A percentile compares a stretch with the other conserved stretches of the same genome.
phyloP scores from a whole-genome alignment of 2,888 invertebrate genomes.

The Steinernema carpocapsae region DNA sequence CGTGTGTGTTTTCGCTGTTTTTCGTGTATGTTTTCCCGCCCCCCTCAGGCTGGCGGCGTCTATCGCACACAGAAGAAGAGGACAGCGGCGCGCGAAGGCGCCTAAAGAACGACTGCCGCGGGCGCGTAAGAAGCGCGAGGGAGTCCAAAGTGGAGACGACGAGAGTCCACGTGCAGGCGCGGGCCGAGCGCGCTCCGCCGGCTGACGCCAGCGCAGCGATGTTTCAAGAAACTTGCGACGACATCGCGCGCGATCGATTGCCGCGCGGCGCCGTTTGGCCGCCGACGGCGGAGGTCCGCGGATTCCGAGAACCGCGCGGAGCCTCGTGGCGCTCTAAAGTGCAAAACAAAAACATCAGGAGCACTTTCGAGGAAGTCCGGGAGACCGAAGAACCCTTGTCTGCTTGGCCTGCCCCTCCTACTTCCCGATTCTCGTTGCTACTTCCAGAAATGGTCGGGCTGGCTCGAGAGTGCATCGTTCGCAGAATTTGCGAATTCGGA shows the following conservation, averaged over 20 bases:
- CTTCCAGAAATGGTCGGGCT: constrained; percentile 16
- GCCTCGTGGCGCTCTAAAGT: background rate
- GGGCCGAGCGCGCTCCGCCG: background rate
- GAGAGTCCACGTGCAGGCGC: constrained; percentile 35
- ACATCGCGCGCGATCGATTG: constrained; percentile 27
- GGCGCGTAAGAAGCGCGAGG: background rate
- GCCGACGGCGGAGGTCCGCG: background rate
- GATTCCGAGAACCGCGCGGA: background rate
- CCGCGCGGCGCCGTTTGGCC: background rate
- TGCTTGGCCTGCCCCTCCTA: background rate
- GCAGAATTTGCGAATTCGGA: background rate
- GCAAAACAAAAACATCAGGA: constrained; percentile 16
- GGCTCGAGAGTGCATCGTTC: constrained; percentile 28
- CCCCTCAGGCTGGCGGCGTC: constrained; percentile 16
- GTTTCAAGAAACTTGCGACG: constrained; percentile 32
- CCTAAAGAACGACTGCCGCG: constrained; percentile 26
- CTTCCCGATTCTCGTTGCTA: constrained; percentile 14
- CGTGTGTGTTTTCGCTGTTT: constrained; percentile 32
- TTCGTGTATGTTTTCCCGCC: constrained; percentile 17
- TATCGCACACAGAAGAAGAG: background rate
- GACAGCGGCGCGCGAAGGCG: background rate
- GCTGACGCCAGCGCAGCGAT: constrained; percentile 14
- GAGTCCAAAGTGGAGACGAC: constrained; percentile 28
- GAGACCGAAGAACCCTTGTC: constrained; percentile 19
- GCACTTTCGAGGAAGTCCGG: constrained; percentile 30